Evolutionary conservation across 2,113 vertebrate genomes (phyloP), one percentile per base, ranked within the genome.

Genomic region (Acanthisitta chloris): DNA sequence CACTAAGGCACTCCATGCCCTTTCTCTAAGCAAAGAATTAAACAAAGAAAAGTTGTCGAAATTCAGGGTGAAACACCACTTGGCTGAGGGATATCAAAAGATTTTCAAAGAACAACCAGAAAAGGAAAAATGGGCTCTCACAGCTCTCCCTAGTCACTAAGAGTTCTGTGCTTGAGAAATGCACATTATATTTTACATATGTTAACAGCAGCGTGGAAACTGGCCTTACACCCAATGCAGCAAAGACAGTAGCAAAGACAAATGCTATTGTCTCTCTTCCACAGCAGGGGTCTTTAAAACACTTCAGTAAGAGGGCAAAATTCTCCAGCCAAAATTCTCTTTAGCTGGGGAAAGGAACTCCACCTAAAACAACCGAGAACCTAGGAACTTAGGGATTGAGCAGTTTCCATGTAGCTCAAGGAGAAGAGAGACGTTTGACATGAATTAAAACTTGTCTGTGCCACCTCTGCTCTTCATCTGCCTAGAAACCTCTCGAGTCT

Each of bases 401-500:
- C 15, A 74, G n/a, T 79, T 90, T 82, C 73, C 67, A 45, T 33
- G 28, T 33, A 67, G 9, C 31, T 91, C 48, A 67, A 64, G 59
- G 11, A 17, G 33, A 88, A 86, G 46, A 28, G 20, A 34, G 17
- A 59, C 8, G 15, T 78, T 78, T 67, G 28, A 58, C 31, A 42
- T 59, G 12, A 74, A 58, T 64, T 84, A 81, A 80, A 91, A 54
- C 17, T 42, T 64, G 36, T 69, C 46, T 5, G 8, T 93, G 61
- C 71, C 40, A 72, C 48, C 76, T 94, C 92, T 91, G 8, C 80
- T 93, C 34, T 40, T 88, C 6, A 17, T 78, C 51, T 88, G 59
- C 79, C 71, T 93, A 59, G 77, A 88, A 95, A 86, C 34, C 70
- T 64, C 67, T 82, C 67, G 49, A 78, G 74, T n/a, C 42, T 78